phyloP scores from a whole-genome alignment of 2,797 vertebrate genomes.

The Discoglossus pictus region DNA sequence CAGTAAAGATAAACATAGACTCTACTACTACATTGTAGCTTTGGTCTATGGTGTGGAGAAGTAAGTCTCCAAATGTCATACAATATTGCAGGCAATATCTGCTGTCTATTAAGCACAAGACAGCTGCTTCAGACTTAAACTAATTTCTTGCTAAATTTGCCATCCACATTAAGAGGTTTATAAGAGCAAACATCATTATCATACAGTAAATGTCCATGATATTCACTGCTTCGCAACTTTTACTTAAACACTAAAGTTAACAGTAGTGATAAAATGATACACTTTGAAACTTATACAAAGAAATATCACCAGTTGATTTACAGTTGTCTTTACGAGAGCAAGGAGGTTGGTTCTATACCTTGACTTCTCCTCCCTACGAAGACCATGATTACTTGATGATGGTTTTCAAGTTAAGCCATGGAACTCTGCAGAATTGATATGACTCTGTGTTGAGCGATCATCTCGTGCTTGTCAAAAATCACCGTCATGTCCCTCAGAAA shows the following conservation, averaged over 20 bases:
- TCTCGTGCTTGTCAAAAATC: slow-evolving; percentile 9
- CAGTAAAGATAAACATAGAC: too few relatives aligned
- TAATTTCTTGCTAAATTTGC: too few relatives aligned
- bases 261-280: slow-evolving; percentile 21
- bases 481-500: slow-evolving; percentile 21
- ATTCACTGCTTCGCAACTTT: not conserved
- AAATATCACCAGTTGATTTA: slow-evolving; percentile 18
- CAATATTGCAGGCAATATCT: too few relatives aligned
- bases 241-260: slow-evolving; percentile 9
- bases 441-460: slow-evolving; percentile 2
- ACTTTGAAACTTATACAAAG: slow-evolving; percentile 22
- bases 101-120: too few relatives aligned
- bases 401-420: not conserved
- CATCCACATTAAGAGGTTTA: too few relatives aligned
- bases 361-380: slow-evolving; percentile 3
- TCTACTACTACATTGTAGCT: too few relatives aligned
- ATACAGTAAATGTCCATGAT: not conserved
- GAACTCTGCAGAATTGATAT: slow-evolving; percentile 1
- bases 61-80: too few relatives aligned
- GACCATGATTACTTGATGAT: slow-evolving; percentile 18
- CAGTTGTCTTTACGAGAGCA: slow-evolving; percentile 23
- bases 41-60: too few relatives aligned
- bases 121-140: too few relatives aligned
- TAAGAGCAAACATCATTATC: too few relatives aligned
- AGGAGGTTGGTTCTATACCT: not conserved